phyloP scores from a whole-genome alignment of 2,888 invertebrate genomes.

The Clistopyga incitator region DNA sequence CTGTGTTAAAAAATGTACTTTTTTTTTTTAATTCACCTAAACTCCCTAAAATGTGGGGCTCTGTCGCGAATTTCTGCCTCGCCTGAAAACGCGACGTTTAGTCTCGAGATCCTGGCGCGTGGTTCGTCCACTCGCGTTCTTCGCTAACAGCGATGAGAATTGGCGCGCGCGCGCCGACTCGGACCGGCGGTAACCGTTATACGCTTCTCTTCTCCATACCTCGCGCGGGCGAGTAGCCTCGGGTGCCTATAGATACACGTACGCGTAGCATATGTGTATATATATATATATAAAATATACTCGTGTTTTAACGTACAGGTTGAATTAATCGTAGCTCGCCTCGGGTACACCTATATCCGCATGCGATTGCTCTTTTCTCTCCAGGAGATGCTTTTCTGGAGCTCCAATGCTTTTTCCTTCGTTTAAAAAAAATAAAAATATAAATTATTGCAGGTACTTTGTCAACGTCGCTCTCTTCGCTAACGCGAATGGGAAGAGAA shows the following conservation, averaged over 20 bases:
- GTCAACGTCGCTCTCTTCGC: constrained; percentile 46
- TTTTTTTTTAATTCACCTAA: too few species aligned
- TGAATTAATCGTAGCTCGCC: constrained; percentile 60
- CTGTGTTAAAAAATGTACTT: too few species aligned
- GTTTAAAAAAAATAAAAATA: background rate
- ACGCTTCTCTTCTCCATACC: constrained; percentile 57
- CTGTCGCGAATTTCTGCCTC: too few species aligned
- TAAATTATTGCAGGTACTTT: constrained; percentile 52
- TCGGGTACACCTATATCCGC: constrained; percentile 31
- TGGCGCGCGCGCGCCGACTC: constrained; percentile 49
- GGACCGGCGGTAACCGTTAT: constrained; percentile 62
- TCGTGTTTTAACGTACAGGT: constrained; percentile 62
- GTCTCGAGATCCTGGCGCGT: constrained; percentile 32
- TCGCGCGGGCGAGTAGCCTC: constrained; percentile 50
- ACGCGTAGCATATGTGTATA: background rate
- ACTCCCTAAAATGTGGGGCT: too few species aligned
- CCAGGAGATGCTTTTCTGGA: background rate
- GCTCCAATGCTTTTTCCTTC: background rate
- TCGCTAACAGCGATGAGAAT: constrained; percentile 48
- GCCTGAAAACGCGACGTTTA: background rate
- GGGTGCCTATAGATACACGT: constrained; percentile 35
- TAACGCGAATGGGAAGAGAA: background rate
- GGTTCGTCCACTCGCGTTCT: constrained; percentile 55
- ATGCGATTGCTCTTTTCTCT: constrained; percentile 28
- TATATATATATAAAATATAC: constrained; percentile 42